phyloP scores from a whole-genome alignment of 2,113 vertebrate species.

The Panthera leo region DNA sequence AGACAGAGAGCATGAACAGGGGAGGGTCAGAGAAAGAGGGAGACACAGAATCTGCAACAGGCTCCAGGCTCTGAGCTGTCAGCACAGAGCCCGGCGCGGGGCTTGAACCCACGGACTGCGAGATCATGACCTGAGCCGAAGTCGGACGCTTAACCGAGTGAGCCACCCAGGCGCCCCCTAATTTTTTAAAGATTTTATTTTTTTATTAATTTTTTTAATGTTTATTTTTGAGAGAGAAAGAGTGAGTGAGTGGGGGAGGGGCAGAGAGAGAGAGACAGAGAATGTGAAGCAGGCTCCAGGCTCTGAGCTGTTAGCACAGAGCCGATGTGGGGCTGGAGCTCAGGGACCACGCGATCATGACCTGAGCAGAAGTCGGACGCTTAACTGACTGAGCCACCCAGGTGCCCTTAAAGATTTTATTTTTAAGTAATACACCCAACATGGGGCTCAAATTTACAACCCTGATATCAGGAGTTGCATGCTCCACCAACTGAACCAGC shows the following conservation, averaged over 20 bases:
- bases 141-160: neutral
- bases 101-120: neutral
- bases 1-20: no score
- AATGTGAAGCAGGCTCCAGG: neutral
- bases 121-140: no score
- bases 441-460: no score
- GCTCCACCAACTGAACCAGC: neutral
- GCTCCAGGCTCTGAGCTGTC: neutral
- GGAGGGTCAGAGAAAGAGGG: no score
- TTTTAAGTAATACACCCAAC: no score
- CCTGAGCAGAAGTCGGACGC: neutral
- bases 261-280: no score
- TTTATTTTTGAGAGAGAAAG: no score
- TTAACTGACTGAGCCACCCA: neutral
- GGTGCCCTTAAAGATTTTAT: neutral
- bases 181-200: no score
- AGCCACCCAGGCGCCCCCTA: neutral
- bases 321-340: neutral
- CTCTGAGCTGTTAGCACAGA: neutral
- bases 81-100: neutral
- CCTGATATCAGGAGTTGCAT: no score
- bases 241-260: no score
- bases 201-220: no score
- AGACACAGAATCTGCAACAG: no score
- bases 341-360: neutral